Base-by-base conservation (phyloP, 2,113 vertebrate genomes). In the Cavia aperea region DNA sequence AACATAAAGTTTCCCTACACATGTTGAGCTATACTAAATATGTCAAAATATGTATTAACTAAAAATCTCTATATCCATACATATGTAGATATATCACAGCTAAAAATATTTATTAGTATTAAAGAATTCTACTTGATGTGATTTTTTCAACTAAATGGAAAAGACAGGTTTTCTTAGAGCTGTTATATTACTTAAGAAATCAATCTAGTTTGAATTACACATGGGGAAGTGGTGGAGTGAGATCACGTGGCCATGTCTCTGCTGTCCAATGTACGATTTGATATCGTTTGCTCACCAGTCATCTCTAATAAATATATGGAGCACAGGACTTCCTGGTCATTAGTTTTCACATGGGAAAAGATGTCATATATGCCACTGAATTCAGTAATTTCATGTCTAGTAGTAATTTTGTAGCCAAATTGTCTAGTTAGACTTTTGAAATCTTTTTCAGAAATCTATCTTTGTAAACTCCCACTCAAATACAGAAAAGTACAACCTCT, bases 121-220 rank as follows among this genome's bases (percentile, higher is more conserved):
- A 81, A 66, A 72, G 43, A 93, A 86, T 86, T 81, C 73, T 94
- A 54, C 14, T 92, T 95, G 24, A 73, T 14, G 39, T 7, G 8
- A 56, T 73, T 95, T 93, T 93, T 93, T 93, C 43, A 78, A n/a
- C 56, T 82, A 92, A 90, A 81, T 81, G 15, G 29, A 83, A 92
- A 86, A 78, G 18, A 8, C 68, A 79, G 1, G 18, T 49, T 87
- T 84, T 78, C 43, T 81, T 88, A 77, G 81, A 54, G 12, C 43
- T 81, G 66, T 92, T 43, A 89, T 54, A n/a, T 58, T 83, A 70
- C 21, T 72, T 73, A 77, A 77, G 66, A 88, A 86, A 79, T 83
- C 66, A 83, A 70, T 82, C 49, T 79, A 66, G 26, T n/a, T 83
- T 79, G 29, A 51, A 21, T 90, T 81, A 89, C 36, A 60, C 31